Percentiles rank a stretch among this genome's conserved stretches.
phyloP scores from a whole-genome alignment of 2,113 vertebrate genomes.

The Podiceps cristatus region DNA sequence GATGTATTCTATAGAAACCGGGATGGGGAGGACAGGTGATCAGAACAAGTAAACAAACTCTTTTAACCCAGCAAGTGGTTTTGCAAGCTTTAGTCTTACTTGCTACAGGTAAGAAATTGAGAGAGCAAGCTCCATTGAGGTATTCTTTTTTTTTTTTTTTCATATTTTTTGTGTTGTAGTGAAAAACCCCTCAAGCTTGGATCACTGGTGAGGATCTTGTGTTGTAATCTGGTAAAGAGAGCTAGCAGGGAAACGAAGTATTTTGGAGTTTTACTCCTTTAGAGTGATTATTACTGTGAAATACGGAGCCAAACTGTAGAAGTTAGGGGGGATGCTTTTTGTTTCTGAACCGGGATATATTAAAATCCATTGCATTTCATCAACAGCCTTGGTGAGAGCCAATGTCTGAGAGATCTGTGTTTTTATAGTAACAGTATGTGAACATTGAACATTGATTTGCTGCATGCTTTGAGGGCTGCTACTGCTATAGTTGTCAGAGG shows the following conservation, averaged over 20 bases:
- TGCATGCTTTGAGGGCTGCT: background rate
- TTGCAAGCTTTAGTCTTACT: background rate
- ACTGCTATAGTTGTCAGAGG: background rate
- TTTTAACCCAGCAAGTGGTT: background rate
- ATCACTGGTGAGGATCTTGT: background rate
- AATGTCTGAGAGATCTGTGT: background rate
- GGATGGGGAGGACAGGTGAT: background rate
- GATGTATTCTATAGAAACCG: background rate
- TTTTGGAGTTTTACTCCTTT: background rate
- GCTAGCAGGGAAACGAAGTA: background rate
- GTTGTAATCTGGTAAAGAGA: background rate
- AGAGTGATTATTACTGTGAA: background rate
- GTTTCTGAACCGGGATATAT: background rate
- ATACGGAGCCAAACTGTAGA: background rate
- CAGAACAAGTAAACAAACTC: background rate
- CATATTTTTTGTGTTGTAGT: background rate
- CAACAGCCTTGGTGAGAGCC: background rate
- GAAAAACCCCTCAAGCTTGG: fast-evolving
- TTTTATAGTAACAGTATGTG: background rate
- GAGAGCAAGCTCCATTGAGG: background rate
- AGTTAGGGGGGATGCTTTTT: background rate
- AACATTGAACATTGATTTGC: background rate
- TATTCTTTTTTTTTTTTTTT: background rate
- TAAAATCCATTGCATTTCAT: background rate
- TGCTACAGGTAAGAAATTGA: background rate